Evolutionary conservation across 2,113 vertebrate species (phyloP), one percentile per base, ranked within the genome.

Genomic region (Crocuta crocuta): DNA sequence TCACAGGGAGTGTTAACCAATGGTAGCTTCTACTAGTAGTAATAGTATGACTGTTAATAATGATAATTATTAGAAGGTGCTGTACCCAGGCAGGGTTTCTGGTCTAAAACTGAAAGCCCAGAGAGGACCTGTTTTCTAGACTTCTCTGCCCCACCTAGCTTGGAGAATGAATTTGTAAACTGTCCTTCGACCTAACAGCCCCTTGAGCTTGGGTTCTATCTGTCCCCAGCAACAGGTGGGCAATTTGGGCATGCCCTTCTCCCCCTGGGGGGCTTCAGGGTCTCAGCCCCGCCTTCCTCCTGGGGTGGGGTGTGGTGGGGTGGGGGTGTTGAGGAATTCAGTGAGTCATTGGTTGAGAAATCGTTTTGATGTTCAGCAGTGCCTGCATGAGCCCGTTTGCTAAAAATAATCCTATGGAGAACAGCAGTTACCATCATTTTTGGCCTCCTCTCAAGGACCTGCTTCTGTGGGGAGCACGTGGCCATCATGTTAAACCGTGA

Each of bases 261-360:
- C 35, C 35, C 43, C 55, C 63, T 33, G 21, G 7, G 7, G 68
- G 35, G n/a, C 61, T 55, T 35, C 15, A 3, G 73, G 88, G 82
- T 92, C 55, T 53, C 58, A 6, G 92, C 73, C n/a, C 70, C 15
- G 65, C 33, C n/a, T 50, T 35, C 79, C 63, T 39, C 7, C 1
- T 2, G 26, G 23, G 31, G 35, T 73, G 43, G 63, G 80, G 39
- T 66, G 33, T 61, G 74, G 12, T 16, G 15, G 61, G 35, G 5
- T 83, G 43, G 21, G 80, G 76, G 43, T 55, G 43, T 43, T 73
- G 43, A 91, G 86, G 95, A 93, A 89, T 65, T 23, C 21, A 19
- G 0, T 98, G 98, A 97, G 86, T 97, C 95, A 96, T 4, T 10
- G 53, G 74, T 70, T 71, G 89, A 92, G 92, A 86, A 93, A 82